Percentiles rank a stretch among this genome's conserved stretches.
phyloP scores from a whole-genome alignment of 2,113 vertebrate species.

The Dascyllus trimaculatus region DNA sequence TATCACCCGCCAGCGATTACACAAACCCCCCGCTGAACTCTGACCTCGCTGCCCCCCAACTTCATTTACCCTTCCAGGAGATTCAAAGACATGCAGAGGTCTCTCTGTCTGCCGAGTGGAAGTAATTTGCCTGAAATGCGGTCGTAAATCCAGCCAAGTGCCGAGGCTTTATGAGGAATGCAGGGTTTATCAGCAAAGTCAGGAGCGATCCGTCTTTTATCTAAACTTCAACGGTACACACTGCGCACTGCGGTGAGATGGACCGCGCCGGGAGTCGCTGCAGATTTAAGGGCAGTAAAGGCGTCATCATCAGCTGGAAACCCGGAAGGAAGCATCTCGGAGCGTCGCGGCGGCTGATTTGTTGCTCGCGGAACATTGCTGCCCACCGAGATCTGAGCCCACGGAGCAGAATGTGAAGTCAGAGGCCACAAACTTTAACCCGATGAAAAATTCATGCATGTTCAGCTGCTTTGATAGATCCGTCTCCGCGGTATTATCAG shows the following conservation, averaged over 20 bases:
- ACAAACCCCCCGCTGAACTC: conserved; percentile 25
- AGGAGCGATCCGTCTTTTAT: conserved; percentile 34
- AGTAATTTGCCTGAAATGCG: conserved; percentile 62
- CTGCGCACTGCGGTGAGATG: conserved; percentile 11
- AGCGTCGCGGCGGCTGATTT: conserved; percentile 21
- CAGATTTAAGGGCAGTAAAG: conserved; percentile 28
- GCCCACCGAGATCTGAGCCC: conserved; percentile 15
- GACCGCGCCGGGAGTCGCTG: conserved; percentile 12
- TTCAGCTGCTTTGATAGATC: conserved; percentile 37
- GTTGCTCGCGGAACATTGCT: background rate
- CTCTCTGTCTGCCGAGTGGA: conserved; percentile 29
- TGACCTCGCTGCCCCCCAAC: conserved; percentile 29
- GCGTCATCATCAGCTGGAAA: conserved; percentile 10
- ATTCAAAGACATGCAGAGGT: conserved; percentile 61
- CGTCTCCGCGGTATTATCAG: background rate
- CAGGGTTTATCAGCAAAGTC: conserved; percentile 46
- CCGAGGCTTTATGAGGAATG: conserved; percentile 47
- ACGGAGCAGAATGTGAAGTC: conserved; percentile 20
- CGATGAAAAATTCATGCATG: conserved; percentile 44
- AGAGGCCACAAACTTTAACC: conserved; percentile 11
- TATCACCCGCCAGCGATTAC: conserved; percentile 22
- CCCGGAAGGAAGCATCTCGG: background rate
- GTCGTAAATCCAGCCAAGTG: conserved; percentile 56
- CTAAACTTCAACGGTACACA: conserved; percentile 14
- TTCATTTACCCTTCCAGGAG: conserved; percentile 31